Evolutionary conservation across 2,888 invertebrate species (phyloP).

Genomic region (Siphlonurus alternatus): DNA sequence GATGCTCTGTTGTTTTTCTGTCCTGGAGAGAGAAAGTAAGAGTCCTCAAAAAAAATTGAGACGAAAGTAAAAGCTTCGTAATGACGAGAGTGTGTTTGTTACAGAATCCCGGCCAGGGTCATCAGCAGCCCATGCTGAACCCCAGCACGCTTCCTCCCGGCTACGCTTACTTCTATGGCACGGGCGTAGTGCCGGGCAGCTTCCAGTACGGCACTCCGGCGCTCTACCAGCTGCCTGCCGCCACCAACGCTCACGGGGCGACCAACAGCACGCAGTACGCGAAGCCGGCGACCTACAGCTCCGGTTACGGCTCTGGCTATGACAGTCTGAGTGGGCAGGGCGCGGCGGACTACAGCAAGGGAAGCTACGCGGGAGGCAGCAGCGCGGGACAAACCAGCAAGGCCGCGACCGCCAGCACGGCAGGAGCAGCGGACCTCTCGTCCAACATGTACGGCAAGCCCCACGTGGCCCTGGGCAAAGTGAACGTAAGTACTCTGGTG

Average conservation of each 20-base stretch:
- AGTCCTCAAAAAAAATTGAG: too few species aligned
- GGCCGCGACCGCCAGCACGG: conserved; percentile 26
- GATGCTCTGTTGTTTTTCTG: too few species aligned
- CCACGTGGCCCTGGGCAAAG: conserved; percentile 76
- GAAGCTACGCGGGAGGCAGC: conserved; percentile 27
- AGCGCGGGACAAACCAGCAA: conserved; percentile 25
- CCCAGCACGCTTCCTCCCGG: conserved; percentile 46
- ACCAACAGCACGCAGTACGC: conserved; percentile 51
- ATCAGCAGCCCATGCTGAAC: conserved; percentile 44
- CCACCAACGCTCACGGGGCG: conserved; percentile 50
- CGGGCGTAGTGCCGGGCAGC: conserved; percentile 46
- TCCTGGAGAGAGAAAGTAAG: too few species aligned
- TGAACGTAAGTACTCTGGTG: conserved; percentile 63
- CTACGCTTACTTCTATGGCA: conserved; percentile 55
- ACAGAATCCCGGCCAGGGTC: conserved; percentile 33
- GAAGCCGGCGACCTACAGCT: conserved; percentile 39
- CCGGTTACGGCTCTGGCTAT: conserved; percentile 45
- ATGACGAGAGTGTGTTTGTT: not conserved
- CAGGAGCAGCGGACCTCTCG: conserved; percentile 47
- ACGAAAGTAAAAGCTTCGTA: too few species aligned
- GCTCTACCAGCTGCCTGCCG: conserved; percentile 54
- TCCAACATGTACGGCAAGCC: conserved; percentile 75
- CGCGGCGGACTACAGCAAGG: conserved; percentile 33
- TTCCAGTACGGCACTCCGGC: conserved; percentile 52
- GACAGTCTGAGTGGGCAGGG: conserved; percentile 29